Conservation (phyloP, 2,797 vertebrate genomes). For the Diplodus sargus region DNA sequence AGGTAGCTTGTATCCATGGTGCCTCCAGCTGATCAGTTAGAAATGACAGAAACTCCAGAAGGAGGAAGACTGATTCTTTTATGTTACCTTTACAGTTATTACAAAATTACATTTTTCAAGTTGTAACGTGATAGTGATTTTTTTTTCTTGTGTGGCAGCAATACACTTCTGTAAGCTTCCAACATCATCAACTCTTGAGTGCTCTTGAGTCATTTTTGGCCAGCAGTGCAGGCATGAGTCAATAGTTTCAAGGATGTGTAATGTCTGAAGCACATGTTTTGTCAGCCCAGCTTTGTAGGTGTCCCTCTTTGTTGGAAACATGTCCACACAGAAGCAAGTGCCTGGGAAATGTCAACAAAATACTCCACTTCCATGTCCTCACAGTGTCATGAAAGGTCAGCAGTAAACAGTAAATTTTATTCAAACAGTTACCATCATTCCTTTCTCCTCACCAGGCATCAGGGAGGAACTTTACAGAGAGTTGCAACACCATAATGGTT, state of each 20-base stretch:
- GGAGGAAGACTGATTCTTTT: too few relatives aligned
- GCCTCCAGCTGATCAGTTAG: too few relatives aligned
- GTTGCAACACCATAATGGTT: constrained; percentile 12
- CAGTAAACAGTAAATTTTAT: constrained; percentile 67
- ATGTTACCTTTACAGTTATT: too few relatives aligned
- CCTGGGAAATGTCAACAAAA: constrained; percentile 87
- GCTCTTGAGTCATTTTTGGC: neutral
- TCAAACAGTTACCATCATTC: constrained; percentile 66
- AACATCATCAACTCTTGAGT: neutral
- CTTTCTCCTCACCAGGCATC: constrained; percentile 53
- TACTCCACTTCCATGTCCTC: constrained; percentile 47
- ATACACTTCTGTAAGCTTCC: neutral
- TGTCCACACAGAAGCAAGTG: constrained; percentile 62
- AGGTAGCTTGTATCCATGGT: too few relatives aligned
- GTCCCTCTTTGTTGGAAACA: constrained; percentile 58
- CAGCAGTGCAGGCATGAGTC: constrained; percentile 28
- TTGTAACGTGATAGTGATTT: too few relatives aligned
- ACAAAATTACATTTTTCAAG: too few relatives aligned
- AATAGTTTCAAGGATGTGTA: constrained; percentile 37
- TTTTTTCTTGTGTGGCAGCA: too few relatives aligned
- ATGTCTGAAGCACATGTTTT: constrained; percentile 45
- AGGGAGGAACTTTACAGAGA: constrained; percentile 67
- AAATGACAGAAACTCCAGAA: too few relatives aligned
- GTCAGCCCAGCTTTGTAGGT: constrained; percentile 52
- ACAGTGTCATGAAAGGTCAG: constrained; percentile 57